These are phyloP conservation scores for Masticophis lateralis DNA, from an alignment of 2,797 vertebrate genomes.

Conservation along the genomic window DNA sequence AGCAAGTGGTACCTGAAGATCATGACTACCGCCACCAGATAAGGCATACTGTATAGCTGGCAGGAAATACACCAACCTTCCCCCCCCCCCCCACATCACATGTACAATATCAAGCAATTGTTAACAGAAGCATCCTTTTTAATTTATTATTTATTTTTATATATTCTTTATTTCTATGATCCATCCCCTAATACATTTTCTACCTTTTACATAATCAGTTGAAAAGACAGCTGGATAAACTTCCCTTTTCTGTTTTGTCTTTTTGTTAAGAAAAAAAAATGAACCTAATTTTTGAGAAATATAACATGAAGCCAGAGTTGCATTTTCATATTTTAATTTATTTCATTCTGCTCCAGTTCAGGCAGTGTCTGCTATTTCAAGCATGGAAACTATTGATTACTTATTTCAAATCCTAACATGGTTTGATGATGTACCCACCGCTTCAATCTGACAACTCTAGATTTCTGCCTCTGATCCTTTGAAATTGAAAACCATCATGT, in stretches of 20 bases:
- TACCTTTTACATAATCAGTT: not conserved
- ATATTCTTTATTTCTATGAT: not conserved
- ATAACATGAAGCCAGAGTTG: not conserved
- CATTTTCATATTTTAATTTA: not conserved
- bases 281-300: not conserved
- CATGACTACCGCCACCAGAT: not conserved
- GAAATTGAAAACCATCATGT: not conserved
- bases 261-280: not conserved
- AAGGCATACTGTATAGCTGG: not conserved
- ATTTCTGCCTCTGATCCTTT: not conserved
- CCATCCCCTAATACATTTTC: not conserved
- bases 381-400: not conserved
- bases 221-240: not conserved
- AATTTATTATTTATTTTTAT: not conserved
- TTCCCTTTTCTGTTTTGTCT: not conserved
- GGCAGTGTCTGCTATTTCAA: not conserved
- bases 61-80: not conserved
- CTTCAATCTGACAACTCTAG: not conserved
- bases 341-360: not conserved
- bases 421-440: not conserved
- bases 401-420: not conserved
- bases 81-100: not conserved
- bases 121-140: not conserved
- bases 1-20: not conserved
- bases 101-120: not conserved